Conservation (phyloP, 2,797 vertebrate genomes). For the Sibirionetta formosa region DNA sequence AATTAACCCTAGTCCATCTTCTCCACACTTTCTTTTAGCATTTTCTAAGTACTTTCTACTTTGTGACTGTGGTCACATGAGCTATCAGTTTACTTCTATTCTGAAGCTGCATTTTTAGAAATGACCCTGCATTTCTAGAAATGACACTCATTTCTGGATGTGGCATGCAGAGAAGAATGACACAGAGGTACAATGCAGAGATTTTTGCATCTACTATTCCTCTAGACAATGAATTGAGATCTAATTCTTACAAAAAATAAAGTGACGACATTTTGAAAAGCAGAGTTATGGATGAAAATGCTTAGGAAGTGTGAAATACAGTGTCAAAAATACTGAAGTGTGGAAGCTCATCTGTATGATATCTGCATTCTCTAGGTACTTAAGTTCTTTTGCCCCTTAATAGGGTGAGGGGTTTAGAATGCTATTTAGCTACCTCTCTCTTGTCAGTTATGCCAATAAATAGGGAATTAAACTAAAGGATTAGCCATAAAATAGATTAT, state of each 20-base stretch:
- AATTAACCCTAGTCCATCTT: background rate
- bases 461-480: conserved; percentile 7
- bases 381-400: background rate
- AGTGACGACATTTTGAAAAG: background rate
- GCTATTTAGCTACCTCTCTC: background rate
- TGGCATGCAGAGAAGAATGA: background rate
- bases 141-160: background rate
- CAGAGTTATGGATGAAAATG: background rate
- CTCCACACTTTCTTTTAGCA: background rate
- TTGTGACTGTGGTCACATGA: background rate
- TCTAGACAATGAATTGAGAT: background rate
- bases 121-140: background rate
- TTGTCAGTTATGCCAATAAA: background rate
- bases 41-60: background rate
- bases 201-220: background rate
- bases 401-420: background rate
- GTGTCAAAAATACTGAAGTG: background rate
- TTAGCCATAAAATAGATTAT: background rate
- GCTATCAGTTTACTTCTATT: background rate
- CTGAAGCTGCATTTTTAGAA: background rate
- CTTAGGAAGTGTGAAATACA: background rate
- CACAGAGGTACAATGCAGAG: background rate
- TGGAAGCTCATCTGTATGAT: background rate
- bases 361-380: background rate
- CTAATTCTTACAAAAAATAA: background rate